phyloP scores from a whole-genome alignment of 2,888 invertebrate genomes.

The Cryptocephalus moraei region DNA sequence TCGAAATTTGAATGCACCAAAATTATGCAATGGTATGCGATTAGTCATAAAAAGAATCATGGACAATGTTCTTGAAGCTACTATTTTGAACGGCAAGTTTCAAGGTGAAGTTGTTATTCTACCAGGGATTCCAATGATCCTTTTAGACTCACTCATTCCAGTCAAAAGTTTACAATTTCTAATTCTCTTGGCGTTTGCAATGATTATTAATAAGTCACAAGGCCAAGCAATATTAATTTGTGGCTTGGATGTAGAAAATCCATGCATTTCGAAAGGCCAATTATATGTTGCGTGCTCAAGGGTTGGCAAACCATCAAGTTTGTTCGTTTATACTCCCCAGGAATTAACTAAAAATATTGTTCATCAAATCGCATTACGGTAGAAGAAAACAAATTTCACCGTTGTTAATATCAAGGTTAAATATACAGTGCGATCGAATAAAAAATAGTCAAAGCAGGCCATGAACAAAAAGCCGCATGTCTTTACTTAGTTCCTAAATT shows the following conservation, averaged over 20 bases:
- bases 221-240: constrained; percentile 1
- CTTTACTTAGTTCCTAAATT: too few species aligned
- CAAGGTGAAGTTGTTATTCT: constrained; percentile 4
- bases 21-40: neutral
- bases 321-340: too few species aligned
- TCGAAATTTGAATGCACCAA: neutral
- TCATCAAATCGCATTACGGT: neutral
- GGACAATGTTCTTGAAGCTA: too few species aligned
- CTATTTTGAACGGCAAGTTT: too few species aligned
- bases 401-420: too few species aligned
- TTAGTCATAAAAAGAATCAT: too few species aligned
- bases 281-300: too few species aligned
- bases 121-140: constrained; percentile 7
- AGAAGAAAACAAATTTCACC: too few species aligned
- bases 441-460: too few species aligned
- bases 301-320: too few species aligned
- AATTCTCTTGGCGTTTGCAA: constrained; percentile 1
- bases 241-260: constrained; percentile 1
- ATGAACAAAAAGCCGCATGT: too few species aligned
- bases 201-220: constrained; percentile 1
- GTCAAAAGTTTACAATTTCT: constrained; percentile 6
- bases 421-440: too few species aligned
- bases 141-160: constrained; percentile 3
- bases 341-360: neutral
- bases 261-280: neutral